Evolutionary conservation across 2,113 vertebrate genomes (phyloP), one percentile per base, ranked within the genome.

Genomic region (Tachysurus fulvidraco): DNA sequence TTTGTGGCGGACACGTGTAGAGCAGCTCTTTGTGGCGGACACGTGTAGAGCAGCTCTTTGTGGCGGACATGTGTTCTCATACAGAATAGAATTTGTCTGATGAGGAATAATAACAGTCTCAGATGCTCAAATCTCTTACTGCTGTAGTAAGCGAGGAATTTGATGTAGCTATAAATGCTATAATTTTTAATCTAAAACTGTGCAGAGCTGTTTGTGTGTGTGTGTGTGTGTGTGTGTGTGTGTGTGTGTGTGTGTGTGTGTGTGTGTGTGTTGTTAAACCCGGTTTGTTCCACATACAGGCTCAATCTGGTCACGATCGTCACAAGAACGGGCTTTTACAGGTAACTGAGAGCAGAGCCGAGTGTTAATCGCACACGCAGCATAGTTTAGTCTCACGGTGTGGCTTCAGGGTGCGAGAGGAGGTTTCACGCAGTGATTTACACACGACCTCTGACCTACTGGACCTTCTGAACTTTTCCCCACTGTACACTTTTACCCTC

Each of bases 311-410:
- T 85, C 86, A 67, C 23, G 90, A 87, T 81, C 90, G 83, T 52
- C 87, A 93, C 93, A 96, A 93, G 94, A 96, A 95, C 94, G 95
- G 94, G 88, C 91, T 94, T 94, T 95, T 94, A 91, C 94, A 96
- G 95, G 95, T 96, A 96, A 96, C 91, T 44, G 25, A 5, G 30
- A 25, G 41, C 44, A 55, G 64, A 69, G 44, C 46, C 1, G 23
- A 30, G 46, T 5, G 46, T 16, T 78, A 52, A 28, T 6, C 5
- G 14, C 2, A 54, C 52, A 59, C 9, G 17, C 28, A 50, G 52
- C 25, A 10, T 80, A 41, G 54, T 59, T 41, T 25, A 36, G 30
- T 85, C 64, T 83, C 30, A 89, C 84, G 41, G 65, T 89, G 84
- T 89, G 86, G 91, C 90, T 88, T 64, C 50, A 71, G 83, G 71